phyloP scores from a whole-genome alignment of 2,797 vertebrate species.

The Chelidonichthys spinosus region DNA sequence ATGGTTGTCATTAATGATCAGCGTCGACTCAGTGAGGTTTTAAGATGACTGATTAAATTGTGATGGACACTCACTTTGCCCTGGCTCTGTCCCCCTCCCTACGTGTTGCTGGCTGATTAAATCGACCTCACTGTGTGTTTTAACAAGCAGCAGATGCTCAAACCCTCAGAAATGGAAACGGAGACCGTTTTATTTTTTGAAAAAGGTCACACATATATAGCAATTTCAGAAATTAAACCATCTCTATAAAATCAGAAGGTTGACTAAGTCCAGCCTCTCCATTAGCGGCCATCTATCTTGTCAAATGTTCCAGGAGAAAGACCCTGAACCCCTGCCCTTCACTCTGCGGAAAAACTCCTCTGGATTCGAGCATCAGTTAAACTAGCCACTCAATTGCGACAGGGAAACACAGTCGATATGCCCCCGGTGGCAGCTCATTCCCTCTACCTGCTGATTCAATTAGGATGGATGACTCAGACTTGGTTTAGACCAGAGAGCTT shows the following conservation, averaged over 20 bases:
- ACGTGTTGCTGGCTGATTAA: constrained; percentile 7
- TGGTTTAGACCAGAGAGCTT: constrained; percentile 57
- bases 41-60: constrained; percentile 13
- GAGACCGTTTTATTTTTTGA: neutral
- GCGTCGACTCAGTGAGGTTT: neutral
- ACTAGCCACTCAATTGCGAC: constrained; percentile 53
- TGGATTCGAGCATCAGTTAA: constrained; percentile 41
- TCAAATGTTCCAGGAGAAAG: constrained; percentile 31
- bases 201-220: neutral
- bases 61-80: neutral
- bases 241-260: constrained; percentile 21
- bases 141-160: constrained; percentile 8
- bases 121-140: constrained; percentile 7
- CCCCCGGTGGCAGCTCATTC: constrained; percentile 57
- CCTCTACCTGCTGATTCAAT: constrained; percentile 67
- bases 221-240: constrained; percentile 22
- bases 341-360: constrained; percentile 23
- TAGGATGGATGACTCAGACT: constrained; percentile 62
- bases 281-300: constrained; percentile 39
- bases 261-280: constrained; percentile 1
- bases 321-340: constrained; percentile 31
- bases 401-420: constrained; percentile 45
- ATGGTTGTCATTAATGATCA: neutral
- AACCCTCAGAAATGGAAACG: neutral
- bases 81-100: neutral